Conservation (phyloP, 2,888 invertebrate species). For the Scrobipalpa costella region DNA sequence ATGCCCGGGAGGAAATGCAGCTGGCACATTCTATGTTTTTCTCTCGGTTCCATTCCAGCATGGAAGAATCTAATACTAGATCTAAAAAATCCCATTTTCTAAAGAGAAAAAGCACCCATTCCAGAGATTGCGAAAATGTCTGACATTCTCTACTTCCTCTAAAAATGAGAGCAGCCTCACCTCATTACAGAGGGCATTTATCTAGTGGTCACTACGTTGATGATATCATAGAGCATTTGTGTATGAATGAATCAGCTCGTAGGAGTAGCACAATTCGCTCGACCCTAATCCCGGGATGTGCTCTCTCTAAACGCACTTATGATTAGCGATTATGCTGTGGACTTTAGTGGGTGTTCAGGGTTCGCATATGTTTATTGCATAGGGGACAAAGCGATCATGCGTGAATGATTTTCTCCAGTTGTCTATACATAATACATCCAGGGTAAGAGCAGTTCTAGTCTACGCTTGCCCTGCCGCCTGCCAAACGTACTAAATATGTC, state of each 20-base stretch:
- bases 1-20: too few relatives aligned
- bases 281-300: slow-evolving; percentile 55
- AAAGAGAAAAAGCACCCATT: neutral
- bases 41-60: too few relatives aligned
- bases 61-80: too few relatives aligned
- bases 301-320: slow-evolving; percentile 40
- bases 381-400: too few relatives aligned
- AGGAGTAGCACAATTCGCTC: slow-evolving; percentile 26
- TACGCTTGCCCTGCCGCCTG: too few relatives aligned
- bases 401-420: too few relatives aligned
- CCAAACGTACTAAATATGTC: too few relatives aligned
- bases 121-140: slow-evolving; percentile 5
- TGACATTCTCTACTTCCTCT: neutral
- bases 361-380: neutral
- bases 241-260: neutral
- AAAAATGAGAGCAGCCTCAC: neutral
- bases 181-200: neutral
- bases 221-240: slow-evolving; percentile 6
- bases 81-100: neutral
- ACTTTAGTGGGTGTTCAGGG: neutral
- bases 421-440: too few relatives aligned
- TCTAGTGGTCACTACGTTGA: neutral
- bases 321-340: neutral
- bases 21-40: too few relatives aligned
- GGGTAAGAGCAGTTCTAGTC: too few relatives aligned